Conservation (phyloP, 92 coral and sea anemone genomes). For the Desmophyllum pertusum region DNA sequence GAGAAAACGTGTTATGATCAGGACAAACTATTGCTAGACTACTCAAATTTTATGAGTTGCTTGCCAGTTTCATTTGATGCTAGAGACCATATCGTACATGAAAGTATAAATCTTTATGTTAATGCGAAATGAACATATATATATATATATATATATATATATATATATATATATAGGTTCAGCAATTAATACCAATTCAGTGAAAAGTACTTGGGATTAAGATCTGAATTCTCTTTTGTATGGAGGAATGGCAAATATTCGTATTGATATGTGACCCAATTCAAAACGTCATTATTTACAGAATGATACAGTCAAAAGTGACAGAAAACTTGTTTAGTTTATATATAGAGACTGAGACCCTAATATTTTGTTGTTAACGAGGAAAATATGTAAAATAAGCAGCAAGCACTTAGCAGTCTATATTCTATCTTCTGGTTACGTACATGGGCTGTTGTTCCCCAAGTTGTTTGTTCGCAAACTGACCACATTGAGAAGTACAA, state of each 20-base stretch:
- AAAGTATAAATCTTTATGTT: background rate
- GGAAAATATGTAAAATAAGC: too few relatives aligned
- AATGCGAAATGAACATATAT: background rate
- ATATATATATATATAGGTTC: too few relatives aligned
- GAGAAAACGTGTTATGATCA: conserved; percentile 20
- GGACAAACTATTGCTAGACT: background rate
- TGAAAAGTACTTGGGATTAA: background rate
- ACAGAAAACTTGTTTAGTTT: background rate
- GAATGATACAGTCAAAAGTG: background rate
- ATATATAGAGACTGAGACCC: too few relatives aligned
- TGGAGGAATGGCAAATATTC: conserved; percentile 11
- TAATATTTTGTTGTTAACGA: too few relatives aligned
- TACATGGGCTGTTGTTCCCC: too few relatives aligned
- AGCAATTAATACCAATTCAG: too few relatives aligned
- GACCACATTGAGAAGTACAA: too few relatives aligned
- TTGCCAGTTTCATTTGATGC: background rate
- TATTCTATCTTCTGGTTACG: too few relatives aligned
- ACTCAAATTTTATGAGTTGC: too few relatives aligned
- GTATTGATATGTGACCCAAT: background rate
- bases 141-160: too few relatives aligned
- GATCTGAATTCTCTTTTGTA: background rate
- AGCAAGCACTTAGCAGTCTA: too few relatives aligned
- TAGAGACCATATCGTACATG: background rate
- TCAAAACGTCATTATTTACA: background rate
- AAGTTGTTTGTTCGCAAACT: too few relatives aligned